Evolutionary conservation across 2,888 invertebrate species (phyloP).

Genomic region (Monopis laevigella): DNA sequence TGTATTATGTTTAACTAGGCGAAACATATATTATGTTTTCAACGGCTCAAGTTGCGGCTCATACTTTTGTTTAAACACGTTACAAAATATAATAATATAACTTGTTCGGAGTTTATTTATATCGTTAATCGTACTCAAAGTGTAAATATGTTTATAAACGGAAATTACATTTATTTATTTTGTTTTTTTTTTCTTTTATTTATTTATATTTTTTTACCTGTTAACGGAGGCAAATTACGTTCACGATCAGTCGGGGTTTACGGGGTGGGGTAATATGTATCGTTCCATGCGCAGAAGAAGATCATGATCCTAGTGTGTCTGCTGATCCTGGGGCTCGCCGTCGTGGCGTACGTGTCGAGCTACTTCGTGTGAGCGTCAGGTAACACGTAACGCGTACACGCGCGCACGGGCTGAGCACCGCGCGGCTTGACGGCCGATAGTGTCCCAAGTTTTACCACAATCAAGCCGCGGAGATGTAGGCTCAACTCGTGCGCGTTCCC

Average conservation of each 20-base stretch:
- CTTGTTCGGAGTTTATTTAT: conserved; percentile 7
- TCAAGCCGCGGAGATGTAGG: conserved; percentile 14
- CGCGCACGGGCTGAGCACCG: conserved; percentile 17
- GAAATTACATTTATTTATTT: conserved; percentile 64
- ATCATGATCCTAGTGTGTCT: conserved; percentile 93
- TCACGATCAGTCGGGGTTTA: conserved; percentile 25
- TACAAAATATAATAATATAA: conserved; percentile 8
- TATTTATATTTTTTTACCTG: conserved; percentile 20
- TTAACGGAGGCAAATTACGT: conserved; percentile 53
- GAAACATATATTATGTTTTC: no score
- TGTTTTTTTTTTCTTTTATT: conserved; percentile 38
- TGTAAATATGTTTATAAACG: conserved; percentile 60
- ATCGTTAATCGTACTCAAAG: conserved; percentile 35
- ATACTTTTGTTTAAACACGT: conserved; percentile 1
- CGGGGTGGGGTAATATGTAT: no score
- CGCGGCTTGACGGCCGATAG: conserved; percentile 13
- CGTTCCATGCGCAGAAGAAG: conserved; percentile 85
- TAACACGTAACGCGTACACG: conserved; percentile 24
- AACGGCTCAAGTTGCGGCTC: neutral
- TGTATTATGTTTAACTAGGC: no score
- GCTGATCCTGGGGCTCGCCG: conserved; percentile 82
- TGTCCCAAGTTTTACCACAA: neutral
- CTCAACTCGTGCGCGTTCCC: conserved; percentile 35
- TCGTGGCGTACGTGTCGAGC: conserved; percentile 75
- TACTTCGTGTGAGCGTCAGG: conserved; percentile 59